Conservation (phyloP, 1,140 invertebrate species). For the Saccostrea cuccullata region DNA sequence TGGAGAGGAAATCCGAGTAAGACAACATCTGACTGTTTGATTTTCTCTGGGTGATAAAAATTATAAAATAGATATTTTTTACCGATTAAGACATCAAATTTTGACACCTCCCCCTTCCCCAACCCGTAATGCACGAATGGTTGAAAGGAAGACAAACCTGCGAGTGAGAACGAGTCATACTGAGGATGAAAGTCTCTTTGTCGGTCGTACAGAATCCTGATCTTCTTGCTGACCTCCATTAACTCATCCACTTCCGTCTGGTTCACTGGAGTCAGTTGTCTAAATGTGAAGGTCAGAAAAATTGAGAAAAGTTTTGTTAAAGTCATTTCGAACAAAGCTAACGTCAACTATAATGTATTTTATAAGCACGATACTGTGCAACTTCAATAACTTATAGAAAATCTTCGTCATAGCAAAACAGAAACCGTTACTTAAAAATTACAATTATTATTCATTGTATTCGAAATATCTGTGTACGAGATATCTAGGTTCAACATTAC, state of each 20-base stretch:
- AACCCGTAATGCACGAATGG: too few relatives aligned
- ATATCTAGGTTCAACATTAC: too few relatives aligned
- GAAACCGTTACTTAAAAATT: too few relatives aligned
- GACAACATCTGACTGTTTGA: slow-evolving; percentile 80
- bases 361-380: too few relatives aligned
- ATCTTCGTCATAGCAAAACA: too few relatives aligned
- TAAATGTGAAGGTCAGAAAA: background rate
- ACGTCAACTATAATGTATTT: too few relatives aligned
- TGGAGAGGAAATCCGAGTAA: slow-evolving; percentile 79
- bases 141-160: slow-evolving; percentile 43
- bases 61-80: too few relatives aligned
- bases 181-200: slow-evolving; percentile 68
- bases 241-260: background rate
- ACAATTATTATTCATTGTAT: too few relatives aligned
- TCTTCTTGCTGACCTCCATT: slow-evolving; percentile 38
- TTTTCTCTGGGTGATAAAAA: slow-evolving; percentile 33
- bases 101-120: too few relatives aligned
- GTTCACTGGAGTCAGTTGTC: background rate
- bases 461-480: too few relatives aligned
- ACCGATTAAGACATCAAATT: too few relatives aligned
- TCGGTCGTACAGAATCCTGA: slow-evolving; percentile 65
- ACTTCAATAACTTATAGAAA: too few relatives aligned
- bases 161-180: slow-evolving; percentile 65
- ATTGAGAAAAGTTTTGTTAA: background rate
- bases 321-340: background rate